Evolutionary conservation across 1,140 invertebrate genomes (phyloP).

Genomic region (Sesamia nonagrioides): DNA sequence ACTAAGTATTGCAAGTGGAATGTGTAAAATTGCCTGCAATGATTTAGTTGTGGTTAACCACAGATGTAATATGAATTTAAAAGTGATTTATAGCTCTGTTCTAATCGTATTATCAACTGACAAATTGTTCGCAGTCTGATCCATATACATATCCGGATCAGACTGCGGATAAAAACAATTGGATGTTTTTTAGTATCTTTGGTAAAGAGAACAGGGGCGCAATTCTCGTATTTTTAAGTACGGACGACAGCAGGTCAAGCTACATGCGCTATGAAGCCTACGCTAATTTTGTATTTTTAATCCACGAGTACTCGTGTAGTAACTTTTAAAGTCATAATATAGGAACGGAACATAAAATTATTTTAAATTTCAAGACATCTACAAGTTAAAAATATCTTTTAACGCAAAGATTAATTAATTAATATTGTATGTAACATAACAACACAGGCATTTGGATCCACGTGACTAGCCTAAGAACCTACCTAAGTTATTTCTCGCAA

Average conservation of each 20-base stretch:
- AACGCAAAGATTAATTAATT: neutral
- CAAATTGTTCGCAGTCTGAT: neutral
- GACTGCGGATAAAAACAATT: too few species aligned
- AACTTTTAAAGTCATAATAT: too few species aligned
- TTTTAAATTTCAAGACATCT: too few species aligned
- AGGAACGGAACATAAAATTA: too few species aligned
- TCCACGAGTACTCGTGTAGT: too few species aligned
- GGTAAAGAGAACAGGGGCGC: too few species aligned
- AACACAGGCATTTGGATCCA: neutral
- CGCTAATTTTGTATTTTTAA: too few species aligned
- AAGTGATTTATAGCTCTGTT: constrained; percentile 14
- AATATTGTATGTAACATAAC: neutral
- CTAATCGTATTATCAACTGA: neutral
- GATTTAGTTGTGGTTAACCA: constrained; percentile 18
- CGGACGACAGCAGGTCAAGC: too few species aligned
- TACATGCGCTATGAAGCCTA: too few species aligned
- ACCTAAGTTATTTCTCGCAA: constrained; percentile 13
- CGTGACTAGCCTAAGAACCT: neutral
- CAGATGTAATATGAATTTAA: constrained; percentile 22
- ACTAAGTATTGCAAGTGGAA: neutral
- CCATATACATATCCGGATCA: neutral
- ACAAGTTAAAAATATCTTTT: too few species aligned
- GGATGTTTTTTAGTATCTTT: too few species aligned
- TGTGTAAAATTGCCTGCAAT: neutral
- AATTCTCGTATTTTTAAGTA: too few species aligned